These are phyloP conservation scores for Drosophila nikananu DNA, from an alignment of 1,140 invertebrate species.

Conservation along the genomic window DNA sequence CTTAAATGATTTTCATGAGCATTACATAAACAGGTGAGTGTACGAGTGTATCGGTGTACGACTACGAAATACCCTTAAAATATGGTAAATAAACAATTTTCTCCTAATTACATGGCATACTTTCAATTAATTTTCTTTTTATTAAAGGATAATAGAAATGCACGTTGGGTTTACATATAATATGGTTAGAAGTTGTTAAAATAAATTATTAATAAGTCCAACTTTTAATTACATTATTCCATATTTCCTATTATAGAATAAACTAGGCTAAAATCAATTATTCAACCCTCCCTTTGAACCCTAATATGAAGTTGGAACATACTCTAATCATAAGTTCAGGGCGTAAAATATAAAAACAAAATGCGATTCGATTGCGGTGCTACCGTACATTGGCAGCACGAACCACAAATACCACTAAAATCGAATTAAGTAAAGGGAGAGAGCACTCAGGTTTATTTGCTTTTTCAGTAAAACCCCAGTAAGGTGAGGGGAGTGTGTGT, in stretches of 20 bases:
- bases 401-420: slow-evolving; percentile 50
- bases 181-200: no score
- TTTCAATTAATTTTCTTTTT: background rate
- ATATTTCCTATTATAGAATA: background rate
- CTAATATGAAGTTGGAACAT: background rate
- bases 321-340: slow-evolving; percentile 4
- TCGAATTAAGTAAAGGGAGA: slow-evolving; percentile 41
- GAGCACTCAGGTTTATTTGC: slow-evolving; percentile 66
- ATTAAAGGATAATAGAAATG: no score
- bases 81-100: no score
- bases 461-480: slow-evolving; percentile 36
- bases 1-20: slow-evolving; percentile 65
- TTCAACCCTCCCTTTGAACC: background rate
- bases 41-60: slow-evolving; percentile 1
- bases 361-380: background rate
- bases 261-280: background rate
- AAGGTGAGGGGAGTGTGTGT: slow-evolving; percentile 37
- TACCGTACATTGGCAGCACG: slow-evolving; percentile 19
- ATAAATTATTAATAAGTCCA: background rate
- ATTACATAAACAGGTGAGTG: slow-evolving; percentile 73
- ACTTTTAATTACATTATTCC: background rate
- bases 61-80: slow-evolving; percentile 18
- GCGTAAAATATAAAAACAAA: slow-evolving; percentile 12
- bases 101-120: background rate
- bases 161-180: no score